Evolutionary conservation across 2,888 invertebrate genomes (phyloP), one percentile per base, ranked within the genome.

Genomic region (Dicycla oo): DNA sequence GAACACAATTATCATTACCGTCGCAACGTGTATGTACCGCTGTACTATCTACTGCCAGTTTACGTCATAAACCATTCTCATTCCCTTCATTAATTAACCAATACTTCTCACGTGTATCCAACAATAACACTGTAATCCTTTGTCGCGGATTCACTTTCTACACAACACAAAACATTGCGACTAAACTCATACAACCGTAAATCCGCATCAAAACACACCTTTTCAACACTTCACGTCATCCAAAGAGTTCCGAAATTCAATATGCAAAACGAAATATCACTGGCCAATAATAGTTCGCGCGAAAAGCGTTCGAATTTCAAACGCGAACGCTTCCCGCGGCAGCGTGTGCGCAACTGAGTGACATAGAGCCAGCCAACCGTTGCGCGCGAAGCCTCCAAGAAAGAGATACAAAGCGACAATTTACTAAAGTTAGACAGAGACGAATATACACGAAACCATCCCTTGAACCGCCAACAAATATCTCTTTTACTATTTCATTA

Each of bases 341-440:
- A 89, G 94, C 95, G 94, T 91, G 86, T 90, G 94, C 93, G 93
- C 95, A 93, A 95, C 95, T 95, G 93, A 90, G 85, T 90, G 90
- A 89, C 90, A 89, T 83, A 84, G 87, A 84, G 86, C 88, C 90
- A 89, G 87, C 92, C 91, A 91, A 92, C 92, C 93, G 87, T 84
- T 75, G 81, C 79, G 87, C 87, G 86, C 84, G 82, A 80, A 86
- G 88, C 87, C 85, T 83, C 80, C 80, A 73, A 81, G 78, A 83
- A 51, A 65, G 93, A 91, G 90, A 94, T 82, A 75, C 81, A 79
- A 87, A 56, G 89, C 23, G 18, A 30, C 56, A 56, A 61, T 56
- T 40, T 90, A 78, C 70, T 15, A 49, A 75, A 80, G 84, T 49
- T 26, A 72, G 90, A 92, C 54, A 85, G 86, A 86, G 91, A 91